Percentiles rank a stretch among this genome's conserved stretches.
phyloP scores from a whole-genome alignment of 2,113 vertebrate genomes.

The Mustelus asterias region DNA sequence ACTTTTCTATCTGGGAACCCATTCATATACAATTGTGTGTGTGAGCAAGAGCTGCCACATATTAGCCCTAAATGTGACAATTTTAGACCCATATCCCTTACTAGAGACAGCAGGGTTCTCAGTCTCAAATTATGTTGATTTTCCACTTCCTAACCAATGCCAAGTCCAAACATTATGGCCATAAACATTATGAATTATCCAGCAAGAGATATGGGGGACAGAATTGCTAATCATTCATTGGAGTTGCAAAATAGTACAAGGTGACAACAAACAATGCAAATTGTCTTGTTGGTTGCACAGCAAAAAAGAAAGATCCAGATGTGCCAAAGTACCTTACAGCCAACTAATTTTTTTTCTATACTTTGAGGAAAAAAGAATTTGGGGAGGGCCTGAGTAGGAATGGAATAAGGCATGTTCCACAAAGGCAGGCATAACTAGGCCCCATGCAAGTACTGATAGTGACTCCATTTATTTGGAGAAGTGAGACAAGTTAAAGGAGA shows the following conservation, averaged over 20 bases:
- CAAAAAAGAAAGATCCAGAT: neutral
- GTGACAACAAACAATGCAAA: neutral
- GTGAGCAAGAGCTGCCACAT: neutral
- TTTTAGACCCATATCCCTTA: neutral
- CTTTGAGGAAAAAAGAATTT: too few species aligned
- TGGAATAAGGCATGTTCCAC: too few species aligned
- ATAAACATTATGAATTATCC: neutral
- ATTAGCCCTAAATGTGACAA: neutral
- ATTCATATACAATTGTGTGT: neutral
- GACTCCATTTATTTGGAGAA: too few species aligned
- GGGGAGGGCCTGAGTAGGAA: too few species aligned
- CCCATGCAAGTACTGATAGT: too few species aligned
- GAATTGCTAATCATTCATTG: neutral
- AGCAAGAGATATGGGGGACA: neutral
- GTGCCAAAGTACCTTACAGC: too few species aligned
- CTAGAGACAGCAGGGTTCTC: neutral
- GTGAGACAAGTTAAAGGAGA: too few species aligned
- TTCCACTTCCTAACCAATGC: neutral
- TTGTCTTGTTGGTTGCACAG: neutral
- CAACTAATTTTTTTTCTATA: too few species aligned
- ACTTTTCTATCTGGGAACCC: neutral
- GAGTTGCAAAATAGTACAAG: neutral
- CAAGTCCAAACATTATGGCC: neutral
- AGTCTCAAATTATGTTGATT: neutral
- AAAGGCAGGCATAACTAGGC: too few species aligned